Percentiles rank a stretch among this genome's conserved stretches.
These are phyloP conservation scores for Oryzias woworae DNA, from an alignment of 2,113 vertebrate species.

Conservation along the genomic window DNA sequence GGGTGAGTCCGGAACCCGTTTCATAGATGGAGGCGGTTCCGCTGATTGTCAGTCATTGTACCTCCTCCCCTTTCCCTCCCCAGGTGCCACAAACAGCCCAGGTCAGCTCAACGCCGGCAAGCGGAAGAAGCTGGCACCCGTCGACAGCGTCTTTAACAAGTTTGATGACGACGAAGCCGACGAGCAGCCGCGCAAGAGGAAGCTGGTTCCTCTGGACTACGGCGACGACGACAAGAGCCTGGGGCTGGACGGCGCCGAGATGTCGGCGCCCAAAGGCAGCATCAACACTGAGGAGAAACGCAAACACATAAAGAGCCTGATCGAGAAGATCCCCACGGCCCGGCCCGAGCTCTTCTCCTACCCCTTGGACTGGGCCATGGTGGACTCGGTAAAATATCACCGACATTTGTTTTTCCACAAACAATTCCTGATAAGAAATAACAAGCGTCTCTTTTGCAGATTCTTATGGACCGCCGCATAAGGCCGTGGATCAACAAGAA, in stretches of 20 bases:
- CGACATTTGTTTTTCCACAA: not conserved
- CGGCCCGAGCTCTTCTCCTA: slow-evolving; percentile 98
- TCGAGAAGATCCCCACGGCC: slow-evolving; percentile 98
- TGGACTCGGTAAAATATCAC: slow-evolving; percentile 87
- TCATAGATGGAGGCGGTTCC: accelerated
- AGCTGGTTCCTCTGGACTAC: slow-evolving; percentile 96
- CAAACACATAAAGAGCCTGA: slow-evolving; percentile 97
- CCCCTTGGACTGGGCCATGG: slow-evolving; percentile 97
- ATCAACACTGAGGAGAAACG: slow-evolving; percentile 97
- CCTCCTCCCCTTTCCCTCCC: not conserved
- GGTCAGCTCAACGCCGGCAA: slow-evolving; percentile 89
- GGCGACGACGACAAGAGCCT: slow-evolving; percentile 93
- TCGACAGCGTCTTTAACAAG: slow-evolving; percentile 98
- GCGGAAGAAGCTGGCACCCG: slow-evolving; percentile 90
- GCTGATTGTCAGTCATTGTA: not conserved
- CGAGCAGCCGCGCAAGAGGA: slow-evolving; percentile 92
- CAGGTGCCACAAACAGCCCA: slow-evolving; percentile 92
- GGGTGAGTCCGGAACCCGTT: slow-evolving; percentile 65
- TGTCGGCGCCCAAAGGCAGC: slow-evolving; percentile 80
- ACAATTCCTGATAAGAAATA: no score
- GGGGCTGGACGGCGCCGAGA: slow-evolving; percentile 67
- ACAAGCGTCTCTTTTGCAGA: slow-evolving; percentile 65
- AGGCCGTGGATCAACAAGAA: slow-evolving; percentile 99
- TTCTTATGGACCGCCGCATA: slow-evolving; percentile 96
- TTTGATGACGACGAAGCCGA: slow-evolving; percentile 97